Conservation (phyloP, 1,140 invertebrate species). For the Orchestia grillus region DNA sequence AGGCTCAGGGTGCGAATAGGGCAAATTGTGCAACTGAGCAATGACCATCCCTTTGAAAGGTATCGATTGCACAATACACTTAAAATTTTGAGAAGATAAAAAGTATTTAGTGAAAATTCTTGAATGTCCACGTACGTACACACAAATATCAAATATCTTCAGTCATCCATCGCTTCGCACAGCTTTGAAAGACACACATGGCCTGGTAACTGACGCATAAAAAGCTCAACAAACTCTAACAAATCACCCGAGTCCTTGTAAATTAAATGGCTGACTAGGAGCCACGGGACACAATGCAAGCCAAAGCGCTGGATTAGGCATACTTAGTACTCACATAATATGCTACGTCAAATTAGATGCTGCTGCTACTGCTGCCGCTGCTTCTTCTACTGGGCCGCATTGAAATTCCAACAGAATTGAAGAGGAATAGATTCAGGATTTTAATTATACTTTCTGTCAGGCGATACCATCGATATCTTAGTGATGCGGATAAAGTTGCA, state of each 20-base stretch:
- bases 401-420: neutral
- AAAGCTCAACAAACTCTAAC: neutral
- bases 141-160: no score
- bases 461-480: neutral
- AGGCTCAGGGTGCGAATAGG: no score
- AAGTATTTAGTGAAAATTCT: no score
- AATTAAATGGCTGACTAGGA: neutral
- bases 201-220: neutral
- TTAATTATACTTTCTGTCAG: neutral
- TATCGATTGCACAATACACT: no score
- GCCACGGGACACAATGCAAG: neutral
- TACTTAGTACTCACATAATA: no score
- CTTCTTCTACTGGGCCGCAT: neutral
- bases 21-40: no score
- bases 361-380: neutral
- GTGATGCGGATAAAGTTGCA: neutral
- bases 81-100: no score
- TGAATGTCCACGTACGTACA: no score
- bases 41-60: no score
- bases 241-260: neutral
- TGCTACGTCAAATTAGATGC: neutral
- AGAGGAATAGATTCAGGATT: neutral
- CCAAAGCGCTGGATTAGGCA: neutral
- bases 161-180: neutral
- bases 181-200: neutral